Evolutionary conservation across 1,140 invertebrate genomes (phyloP).

Genomic region (Nasonia vitripennis): DNA sequence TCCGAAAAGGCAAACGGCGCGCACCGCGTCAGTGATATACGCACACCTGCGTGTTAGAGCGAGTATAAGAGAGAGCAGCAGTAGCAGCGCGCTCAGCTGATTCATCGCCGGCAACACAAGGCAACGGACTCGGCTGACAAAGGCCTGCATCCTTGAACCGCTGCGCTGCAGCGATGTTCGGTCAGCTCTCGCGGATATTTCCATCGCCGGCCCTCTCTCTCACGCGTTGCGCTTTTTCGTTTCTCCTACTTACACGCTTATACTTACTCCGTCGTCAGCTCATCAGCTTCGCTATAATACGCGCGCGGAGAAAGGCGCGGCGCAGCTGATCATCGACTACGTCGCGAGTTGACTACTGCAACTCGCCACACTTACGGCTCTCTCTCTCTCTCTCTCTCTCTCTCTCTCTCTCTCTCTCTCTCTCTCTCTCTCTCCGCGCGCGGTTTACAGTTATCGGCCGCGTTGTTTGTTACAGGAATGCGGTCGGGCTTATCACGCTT

Average conservation of each 20-base stretch:
- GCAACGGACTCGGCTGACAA: slow-evolving; percentile 27
- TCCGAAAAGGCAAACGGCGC: background rate
- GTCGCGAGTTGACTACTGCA: background rate
- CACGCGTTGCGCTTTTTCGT: background rate
- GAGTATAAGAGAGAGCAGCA: background rate
- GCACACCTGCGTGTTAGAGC: background rate
- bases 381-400: background rate
- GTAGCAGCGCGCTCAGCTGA: slow-evolving; percentile 30
- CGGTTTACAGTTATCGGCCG: slow-evolving; percentile 44
- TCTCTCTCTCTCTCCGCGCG: background rate
- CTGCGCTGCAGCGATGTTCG: background rate
- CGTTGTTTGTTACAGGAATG: slow-evolving; percentile 46
- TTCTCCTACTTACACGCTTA: too few species aligned
- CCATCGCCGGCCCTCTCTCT: background rate
- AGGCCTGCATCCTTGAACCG: slow-evolving; percentile 37
- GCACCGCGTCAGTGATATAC: background rate
- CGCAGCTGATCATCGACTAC: background rate
- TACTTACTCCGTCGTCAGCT: background rate
- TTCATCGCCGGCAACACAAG: slow-evolving; percentile 27
- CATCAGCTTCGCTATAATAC: slow-evolving; percentile 9
- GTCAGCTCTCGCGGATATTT: background rate
- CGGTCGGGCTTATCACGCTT: slow-evolving; percentile 45
- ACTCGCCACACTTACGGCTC: background rate
- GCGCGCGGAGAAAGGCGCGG: background rate
- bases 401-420: background rate